A percentile compares a stretch with the other conserved stretches of the same genome.
Evolutionary conservation across 2,797 vertebrate genomes (phyloP).

Genomic region (Melanogrammus aeglefinus): DNA sequence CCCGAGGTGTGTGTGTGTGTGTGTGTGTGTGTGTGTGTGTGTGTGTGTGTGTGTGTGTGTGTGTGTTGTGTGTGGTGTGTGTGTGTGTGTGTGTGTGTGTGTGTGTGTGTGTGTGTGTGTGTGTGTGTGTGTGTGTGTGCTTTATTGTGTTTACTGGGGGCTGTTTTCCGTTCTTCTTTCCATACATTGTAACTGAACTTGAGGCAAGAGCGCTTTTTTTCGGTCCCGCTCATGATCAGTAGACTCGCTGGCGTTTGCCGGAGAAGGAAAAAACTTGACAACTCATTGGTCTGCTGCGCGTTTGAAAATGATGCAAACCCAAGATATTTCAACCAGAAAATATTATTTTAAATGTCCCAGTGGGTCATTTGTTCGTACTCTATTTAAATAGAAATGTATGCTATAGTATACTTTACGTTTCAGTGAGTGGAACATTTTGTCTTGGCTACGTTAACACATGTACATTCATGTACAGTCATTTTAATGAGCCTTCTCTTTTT

Average conservation of each 20-base stretch:
- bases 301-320: background rate
- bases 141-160: constrained; percentile 31
- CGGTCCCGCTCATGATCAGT: constrained; percentile 35
- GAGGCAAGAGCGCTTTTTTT: constrained; percentile 31
- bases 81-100: constrained; percentile 9
- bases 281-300: background rate
- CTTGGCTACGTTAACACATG: constrained; percentile 18
- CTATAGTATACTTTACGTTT: background rate
- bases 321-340: background rate
- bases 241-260: constrained; percentile 37
- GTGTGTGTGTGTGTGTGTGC: constrained; percentile 9
- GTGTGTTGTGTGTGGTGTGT: constrained; percentile 14
- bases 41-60: constrained; percentile 15
- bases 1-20: constrained; percentile 39
- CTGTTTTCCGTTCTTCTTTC: background rate
- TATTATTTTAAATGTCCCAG: background rate
- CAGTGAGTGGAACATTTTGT: background rate
- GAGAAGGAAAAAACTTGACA: background rate
- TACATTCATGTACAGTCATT: constrained; percentile 24
- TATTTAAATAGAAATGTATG: background rate
- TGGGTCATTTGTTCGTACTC: background rate
- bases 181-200: constrained; percentile 33
- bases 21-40: constrained; percentile 11
- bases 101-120: constrained; percentile 13
- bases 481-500: constrained; percentile 44